Base-by-base conservation (phyloP, 2,888 invertebrate genomes). In the Hetaerina titia region DNA sequence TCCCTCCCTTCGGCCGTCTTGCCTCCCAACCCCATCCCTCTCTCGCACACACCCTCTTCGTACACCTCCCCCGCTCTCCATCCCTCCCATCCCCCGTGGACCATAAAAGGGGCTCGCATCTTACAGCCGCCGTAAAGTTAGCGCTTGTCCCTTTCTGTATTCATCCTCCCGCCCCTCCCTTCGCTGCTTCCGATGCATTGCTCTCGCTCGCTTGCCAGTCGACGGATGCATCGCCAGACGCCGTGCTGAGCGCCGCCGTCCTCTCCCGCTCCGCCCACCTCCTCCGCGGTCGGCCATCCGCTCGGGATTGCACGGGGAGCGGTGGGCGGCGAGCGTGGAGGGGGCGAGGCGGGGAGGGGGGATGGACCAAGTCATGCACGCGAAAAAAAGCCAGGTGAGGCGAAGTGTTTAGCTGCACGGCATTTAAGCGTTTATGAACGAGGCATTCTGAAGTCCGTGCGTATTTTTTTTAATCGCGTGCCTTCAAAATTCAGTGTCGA, bases 71-170 rank as follows among this genome's bases (percentile, higher is more conserved):
- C 22, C 25, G 22, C 17, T 58, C 57, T 89, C 81, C 60, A n/a
- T 25, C 58, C 60, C 64, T 17, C 92, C 57, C 64, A 22, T 13
- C 11, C 89, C n/a, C 58, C n/a, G 22, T 89, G 69, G 64, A 56
- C 92, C 74, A 69, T 92, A 92, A 92, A 92, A 92, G 69, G 31
- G 69, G 19, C 89, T 56, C 69, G 45, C 92, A 69, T 92, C 92
- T 69, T 64, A 92, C 92, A 69, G 74, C 56, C 92, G 92, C 56
- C 92, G 69, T 92, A 92, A 74, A 92, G 56, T 69, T 69, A 56
- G 31, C 92, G 69, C 92, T 69, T 64, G 64, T 90, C 90, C 64
- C 90, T 90, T 74, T 81, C 81, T 69, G 69, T 45, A 92, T 56
- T 45, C 64, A 92, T 69, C 69, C 81, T 22, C 56, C 69, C 45